Base-by-base conservation (phyloP, 2,888 invertebrate species). In the Leucozona laternaria region DNA sequence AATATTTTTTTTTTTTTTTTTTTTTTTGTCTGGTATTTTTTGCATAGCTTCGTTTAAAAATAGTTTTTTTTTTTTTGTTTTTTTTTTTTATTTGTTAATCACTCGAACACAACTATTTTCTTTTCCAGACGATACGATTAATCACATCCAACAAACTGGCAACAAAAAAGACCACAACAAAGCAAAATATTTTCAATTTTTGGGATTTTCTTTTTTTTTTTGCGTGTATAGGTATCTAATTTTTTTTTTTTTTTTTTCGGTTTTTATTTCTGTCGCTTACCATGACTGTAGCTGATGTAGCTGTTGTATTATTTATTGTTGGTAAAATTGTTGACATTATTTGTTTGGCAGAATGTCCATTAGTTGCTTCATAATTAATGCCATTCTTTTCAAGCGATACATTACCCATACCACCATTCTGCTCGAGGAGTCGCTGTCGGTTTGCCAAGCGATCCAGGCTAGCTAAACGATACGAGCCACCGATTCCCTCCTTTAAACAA, bases 401-500 rank as follows among this genome's bases (percentile, higher is more conserved):
- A 88, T 87, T 89, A 76, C 90, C 90, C 71, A 88, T 79, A 71
- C 90, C 90, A 82, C 89, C 88, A 76, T 90, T 90, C 77, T 95
- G 95, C 91, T 96, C 97, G 91, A 96, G 95, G 90, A 97, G 95
- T 91, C 97, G 95, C 92, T 97, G 97, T 83, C 97, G 94, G 89
- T 96, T 94, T 60, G 97, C 97, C 90, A 97, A 94, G 91, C 97
- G 94, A 93, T 97, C 97, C 88, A 97, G 94, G 91, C 97, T 97
- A 75, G 97, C 96, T 89, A 97, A 94, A 88, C 95, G 94, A 93
- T 97, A 97, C 75, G 96, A 96, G 90, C 96, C 95, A 89, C 96
- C 95, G 88, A 95, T 93, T 89, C 95, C 94, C 90, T 96, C 96
- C 90, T 90, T 89, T 88, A 88, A 88, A 89, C 83, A 77, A 85